Conservation (phyloP, 1,140 invertebrate genomes). For the Zeugodacus cucurbitae region DNA sequence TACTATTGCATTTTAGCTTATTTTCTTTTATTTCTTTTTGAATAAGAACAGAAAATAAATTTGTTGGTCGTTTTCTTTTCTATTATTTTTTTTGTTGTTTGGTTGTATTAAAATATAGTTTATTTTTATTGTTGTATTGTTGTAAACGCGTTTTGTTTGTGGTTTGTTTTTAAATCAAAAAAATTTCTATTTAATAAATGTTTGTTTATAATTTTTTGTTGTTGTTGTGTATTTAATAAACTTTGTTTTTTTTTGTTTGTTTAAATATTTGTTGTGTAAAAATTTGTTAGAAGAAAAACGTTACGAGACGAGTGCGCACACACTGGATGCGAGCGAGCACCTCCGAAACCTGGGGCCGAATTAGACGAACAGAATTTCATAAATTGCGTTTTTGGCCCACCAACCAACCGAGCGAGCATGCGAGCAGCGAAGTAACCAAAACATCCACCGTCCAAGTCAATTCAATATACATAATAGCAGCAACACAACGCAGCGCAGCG, state of each 20-base stretch:
- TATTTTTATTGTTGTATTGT: no score
- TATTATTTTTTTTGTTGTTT: background rate
- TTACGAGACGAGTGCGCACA: constrained; percentile 61
- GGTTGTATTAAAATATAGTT: background rate
- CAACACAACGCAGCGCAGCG: background rate
- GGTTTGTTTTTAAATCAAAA: background rate
- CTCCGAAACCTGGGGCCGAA: constrained; percentile 66
- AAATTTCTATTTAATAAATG: constrained; percentile 29
- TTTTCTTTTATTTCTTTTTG: no score
- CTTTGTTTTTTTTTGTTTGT: background rate
- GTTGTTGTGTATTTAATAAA: constrained; percentile 16
- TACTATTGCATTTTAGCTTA: background rate
- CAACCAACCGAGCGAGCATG: constrained; percentile 44
- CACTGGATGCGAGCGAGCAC: constrained; percentile 63
- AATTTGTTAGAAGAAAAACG: constrained; percentile 48
- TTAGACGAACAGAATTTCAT: constrained; percentile 60
- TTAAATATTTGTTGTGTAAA: constrained; percentile 40
- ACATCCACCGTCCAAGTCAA: background rate
- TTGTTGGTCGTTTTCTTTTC: background rate
- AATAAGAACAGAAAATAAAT: background rate
- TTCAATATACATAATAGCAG: no score
- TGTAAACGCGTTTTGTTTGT: background rate
- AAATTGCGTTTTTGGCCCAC: constrained; percentile 64
- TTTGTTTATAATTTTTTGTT: constrained; percentile 33
- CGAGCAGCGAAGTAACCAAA: background rate